Base-by-base conservation (phyloP, 2,888 invertebrate genomes). In the Dryocosmus kuriphilus region DNA sequence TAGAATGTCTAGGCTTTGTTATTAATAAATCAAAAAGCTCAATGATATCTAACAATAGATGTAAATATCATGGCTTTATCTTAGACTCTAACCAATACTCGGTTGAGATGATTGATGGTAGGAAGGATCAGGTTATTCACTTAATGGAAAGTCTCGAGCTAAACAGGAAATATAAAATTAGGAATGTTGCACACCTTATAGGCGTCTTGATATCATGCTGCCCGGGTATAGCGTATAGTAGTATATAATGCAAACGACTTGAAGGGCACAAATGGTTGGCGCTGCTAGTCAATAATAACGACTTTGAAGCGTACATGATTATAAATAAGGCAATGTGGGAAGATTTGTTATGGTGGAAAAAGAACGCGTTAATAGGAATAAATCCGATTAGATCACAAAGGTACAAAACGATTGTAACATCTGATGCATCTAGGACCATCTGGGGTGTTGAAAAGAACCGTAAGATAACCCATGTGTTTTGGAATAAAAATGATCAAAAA, bases 21-120 rank as follows among this genome's bases (percentile, higher is more conserved):
- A 38, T 38, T 9, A 38, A 38, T 38, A 8, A 8, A 8, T 8
- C 38, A 38, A 38, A 38, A 38, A 38, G 38, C 9, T 38, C 38
- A 9, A 38, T 4, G 65, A 30, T 32, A 3, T 32, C 62, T 32
- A 1, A 27, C 11, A 27, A 32, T 2, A 14, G 6, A 32, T 79
- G 79, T 74, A 61, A 78, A 61, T 81, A 77, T 38, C 51, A 78
- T 62, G 78, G 81, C 19, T 79, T 81, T 46, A 61, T 83, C 19
- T 75, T 81, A n/a, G 71, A 81, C 24, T 78, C 77, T 22, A 24
- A 63, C n/a, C 41, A 77, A 11, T n/a, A n/a, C n/a, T n/a, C n/a
- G n/a, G n/a, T n/a, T n/a, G n/a, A n/a, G n/a, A n/a, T n/a, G n/a
- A n/a, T n/a, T n/a, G n/a, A n/a, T n/a, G n/a, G n/a, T n/a, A n/a